Base-by-base conservation (phyloP, 2,113 vertebrate genomes). In the Neodon shergylaensis region DNA sequence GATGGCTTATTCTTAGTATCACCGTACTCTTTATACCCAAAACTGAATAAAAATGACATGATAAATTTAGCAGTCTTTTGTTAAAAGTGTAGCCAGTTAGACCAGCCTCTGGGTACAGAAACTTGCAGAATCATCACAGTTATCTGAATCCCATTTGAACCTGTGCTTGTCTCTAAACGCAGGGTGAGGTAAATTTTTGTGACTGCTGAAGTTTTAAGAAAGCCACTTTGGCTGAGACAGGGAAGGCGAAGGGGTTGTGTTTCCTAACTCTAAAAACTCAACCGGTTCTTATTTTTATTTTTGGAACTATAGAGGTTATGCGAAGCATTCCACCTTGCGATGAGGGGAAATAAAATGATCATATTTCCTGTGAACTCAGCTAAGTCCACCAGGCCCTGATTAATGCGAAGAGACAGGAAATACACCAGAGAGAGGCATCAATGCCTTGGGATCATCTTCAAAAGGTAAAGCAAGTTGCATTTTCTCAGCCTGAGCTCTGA, bases 331-430 rank as follows among this genome's bases (percentile, higher is more conserved):
- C 12, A 8, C 39, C 79, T 36, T 22, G 79, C 21, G 9, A 39
- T 16, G 22, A 82, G n/a, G 79, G 12, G 22, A 61, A 39, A 82
- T 58, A 54, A 22, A 39, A 22, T 24, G 13, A 72, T 42, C 31
- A 3, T 61, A 90, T 90, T 95, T 97, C 92, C 90, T 90, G 81
- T 93, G 88, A 93, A 84, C 36, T 85, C 54, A 83, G 31, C 91
- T 68, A 83, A 87, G 70, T 61, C 19, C 26, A 3, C 10, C 87
- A 84, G 61, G 91, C 4, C 66, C n/a, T 70, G 19, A 96, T 28
- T 42, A 86, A 78, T 10, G 88, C 83, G 54, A n/a, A 28, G 13
- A 94, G 84, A 65, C 92, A 96, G 90, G 94, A 97, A 97, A 90
- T 72, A 47, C 68, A 83, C 66, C 36, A 39, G 76, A 85, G 36